Percentiles rank a stretch among this genome's conserved stretches.
Conservation (phyloP, 2,797 vertebrate genomes). For the Helicolenus hilgendorfi region DNA sequence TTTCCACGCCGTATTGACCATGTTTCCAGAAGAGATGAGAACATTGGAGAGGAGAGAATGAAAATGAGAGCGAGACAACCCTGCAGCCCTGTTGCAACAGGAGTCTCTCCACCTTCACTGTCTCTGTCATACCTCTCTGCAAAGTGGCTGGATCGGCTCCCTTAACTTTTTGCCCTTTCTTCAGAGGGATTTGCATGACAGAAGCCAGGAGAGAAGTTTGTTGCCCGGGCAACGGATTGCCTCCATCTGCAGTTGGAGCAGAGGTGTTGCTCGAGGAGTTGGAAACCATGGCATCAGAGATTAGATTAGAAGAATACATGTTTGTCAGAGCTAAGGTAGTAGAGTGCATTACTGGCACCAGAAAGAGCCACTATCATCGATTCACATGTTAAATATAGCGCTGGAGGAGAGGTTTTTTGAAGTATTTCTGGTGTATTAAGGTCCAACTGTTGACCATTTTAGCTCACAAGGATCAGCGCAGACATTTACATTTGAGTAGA, state of each 20-base stretch:
- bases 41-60: constrained; percentile 55
- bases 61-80: constrained; percentile 53
- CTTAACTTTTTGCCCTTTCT: constrained; percentile 87
- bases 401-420: constrained; percentile 21
- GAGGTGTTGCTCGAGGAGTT: constrained; percentile 85
- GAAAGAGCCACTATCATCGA: constrained; percentile 41
- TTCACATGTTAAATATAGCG: constrained; percentile 41
- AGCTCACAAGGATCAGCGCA: constrained; percentile 9
- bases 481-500: constrained; percentile 11
- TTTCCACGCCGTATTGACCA: constrained; percentile 32
- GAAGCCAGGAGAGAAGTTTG: constrained; percentile 83
- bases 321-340: constrained; percentile 67
- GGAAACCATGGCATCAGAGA: constrained; percentile 81
- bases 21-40: constrained; percentile 52
- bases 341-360: constrained; percentile 60
- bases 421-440: constrained; percentile 22
- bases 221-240: constrained; percentile 89
- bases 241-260: constrained; percentile 85
- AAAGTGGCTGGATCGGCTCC: constrained; percentile 81
- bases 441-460: constrained; percentile 35
- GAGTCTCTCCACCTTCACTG: constrained; percentile 54
- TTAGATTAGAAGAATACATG: constrained; percentile 75
- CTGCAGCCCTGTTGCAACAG: constrained; percentile 59
- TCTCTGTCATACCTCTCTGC: constrained; percentile 70
- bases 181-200: constrained; percentile 87